Evolutionary conservation across 2,797 vertebrate species (phyloP), one percentile per base, ranked within the genome.

Genomic region (Toxotes lorentzi): DNA sequence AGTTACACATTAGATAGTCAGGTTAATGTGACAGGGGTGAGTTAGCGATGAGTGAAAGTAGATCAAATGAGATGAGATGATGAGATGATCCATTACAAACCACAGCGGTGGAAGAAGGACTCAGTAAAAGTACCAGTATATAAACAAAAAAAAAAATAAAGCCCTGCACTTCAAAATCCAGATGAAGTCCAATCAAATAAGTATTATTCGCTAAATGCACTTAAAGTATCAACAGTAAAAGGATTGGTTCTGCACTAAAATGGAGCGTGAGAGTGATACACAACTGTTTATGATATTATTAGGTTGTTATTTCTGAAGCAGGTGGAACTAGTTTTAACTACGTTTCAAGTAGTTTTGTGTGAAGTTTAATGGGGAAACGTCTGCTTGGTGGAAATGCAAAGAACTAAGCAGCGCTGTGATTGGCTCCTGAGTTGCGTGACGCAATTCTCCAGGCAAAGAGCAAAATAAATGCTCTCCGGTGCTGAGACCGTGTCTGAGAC

Each of bases 1-100:
- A 76, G 91, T 92, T 88, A 92, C 71, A 81, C 77, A 92, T 90
- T 90, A 83, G 57, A 86, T 16, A 21, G 38, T 19, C 70, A 65
- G 9, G 86, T 90, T 85, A 83, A 71, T 86, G 63, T 59, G 60
- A 19, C 35, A 63, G 53, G 17, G 57, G 45, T 40, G 40, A 27
- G 67, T 78, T 40, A 57, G 62, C 63, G 45, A 76, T 57, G 19
- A 54, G 32, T 66, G 7, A 54, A 34, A 57, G 54, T 13, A 54
- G 66, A 70, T 79, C 78, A 83, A 76, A 82, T n/a, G n/a, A n/a
- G n/a, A n/a, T n/a, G n/a, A n/a, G n/a, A n/a, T n/a, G n/a, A 23
- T 4, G 13, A 32, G 38, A 58, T 58, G 40, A 45, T 30, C 66
- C 24, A 45, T 34, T 35, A 56, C n/a, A 40, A 71, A 51, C 59